phyloP scores from a whole-genome alignment of 2,888 invertebrate species.

The Hipparchia sbordonii region DNA sequence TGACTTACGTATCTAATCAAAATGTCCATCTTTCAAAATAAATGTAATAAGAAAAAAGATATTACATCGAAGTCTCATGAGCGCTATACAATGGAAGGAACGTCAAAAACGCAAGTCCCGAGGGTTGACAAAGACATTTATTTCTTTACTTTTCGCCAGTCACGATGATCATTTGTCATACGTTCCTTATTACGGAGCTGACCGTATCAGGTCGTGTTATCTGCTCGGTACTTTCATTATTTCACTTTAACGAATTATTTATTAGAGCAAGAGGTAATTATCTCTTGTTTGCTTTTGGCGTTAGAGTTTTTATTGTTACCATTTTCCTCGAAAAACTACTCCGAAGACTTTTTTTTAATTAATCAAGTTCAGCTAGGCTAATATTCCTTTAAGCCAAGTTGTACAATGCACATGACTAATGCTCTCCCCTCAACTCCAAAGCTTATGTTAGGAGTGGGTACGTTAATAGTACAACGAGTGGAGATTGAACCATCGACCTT shows the following conservation, averaged over 20 bases:
- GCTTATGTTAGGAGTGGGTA: too few species aligned
- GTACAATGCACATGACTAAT: too few species aligned
- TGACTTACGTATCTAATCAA: slow-evolving; percentile 3
- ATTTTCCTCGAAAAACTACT: too few species aligned
- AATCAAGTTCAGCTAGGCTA: too few species aligned
- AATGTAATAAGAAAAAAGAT: slow-evolving; percentile 7
- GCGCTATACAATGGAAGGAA: slow-evolving; percentile 9
- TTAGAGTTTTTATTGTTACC: too few species aligned
- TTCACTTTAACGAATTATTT: not conserved
- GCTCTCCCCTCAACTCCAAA: too few species aligned
- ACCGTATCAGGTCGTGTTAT: slow-evolving; percentile 11
- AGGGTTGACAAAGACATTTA: slow-evolving; percentile 23
- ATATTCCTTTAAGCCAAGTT: too few species aligned
- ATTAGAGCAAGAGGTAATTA: not conserved
- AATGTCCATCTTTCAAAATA: slow-evolving; percentile 11
- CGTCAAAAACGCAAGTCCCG: slow-evolving; percentile 11
- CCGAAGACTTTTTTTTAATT: too few species aligned
- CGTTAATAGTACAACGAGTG: too few species aligned
- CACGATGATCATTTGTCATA: slow-evolving; percentile 28
- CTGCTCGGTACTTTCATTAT: slow-evolving; percentile 21
- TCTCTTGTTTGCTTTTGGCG: too few species aligned
- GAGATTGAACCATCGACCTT: too few species aligned
- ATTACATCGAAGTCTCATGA: slow-evolving; percentile 16
- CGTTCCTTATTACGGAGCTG: slow-evolving; percentile 28
- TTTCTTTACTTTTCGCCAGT: slow-evolving; percentile 27